phyloP scores from a whole-genome alignment of 2,113 vertebrate genomes.

The Bettongia penicillata region DNA sequence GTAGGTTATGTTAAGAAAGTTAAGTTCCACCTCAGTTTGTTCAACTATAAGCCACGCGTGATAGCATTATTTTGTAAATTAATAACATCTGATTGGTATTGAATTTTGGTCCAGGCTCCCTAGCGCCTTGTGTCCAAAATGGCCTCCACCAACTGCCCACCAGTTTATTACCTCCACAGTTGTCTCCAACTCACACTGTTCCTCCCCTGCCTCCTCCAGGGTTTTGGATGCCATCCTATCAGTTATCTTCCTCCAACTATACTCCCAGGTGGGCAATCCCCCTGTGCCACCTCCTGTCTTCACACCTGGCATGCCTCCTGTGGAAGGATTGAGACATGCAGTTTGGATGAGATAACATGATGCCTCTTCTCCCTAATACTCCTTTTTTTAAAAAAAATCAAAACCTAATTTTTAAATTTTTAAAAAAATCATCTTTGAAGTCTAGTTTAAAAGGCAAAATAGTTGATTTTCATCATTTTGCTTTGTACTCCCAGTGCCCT shows the following conservation, averaged over 20 bases:
- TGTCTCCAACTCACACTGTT: constrained; percentile 90
- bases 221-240: constrained; percentile 91
- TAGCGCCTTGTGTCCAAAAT: too few species aligned
- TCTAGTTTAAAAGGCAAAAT: constrained; percentile 62
- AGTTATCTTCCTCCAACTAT: constrained; percentile 93
- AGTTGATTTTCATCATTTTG: not conserved
- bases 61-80: too few species aligned
- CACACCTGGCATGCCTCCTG: constrained; percentile 93
- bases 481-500: not conserved
- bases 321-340: constrained; percentile 89
- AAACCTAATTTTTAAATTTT: not conserved
- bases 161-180: constrained; percentile 89
- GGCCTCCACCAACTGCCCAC: constrained; percentile 82
- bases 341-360: constrained; percentile 95
- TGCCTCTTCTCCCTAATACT: not conserved
- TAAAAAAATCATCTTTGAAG: constrained; percentile 50
- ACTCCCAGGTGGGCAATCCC: constrained; percentile 93
- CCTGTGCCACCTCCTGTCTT: constrained; percentile 92
- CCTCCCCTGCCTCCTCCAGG: constrained; percentile 90
- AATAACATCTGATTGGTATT: too few species aligned
- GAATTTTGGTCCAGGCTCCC: too few species aligned
- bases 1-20: too few species aligned
- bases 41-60: too few species aligned
- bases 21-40: too few species aligned
- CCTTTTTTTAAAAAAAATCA: not conserved